Evolutionary conservation across 2,888 invertebrate species (phyloP), one percentile per base, ranked within the genome.

Genomic region (Julus scandinavius): DNA sequence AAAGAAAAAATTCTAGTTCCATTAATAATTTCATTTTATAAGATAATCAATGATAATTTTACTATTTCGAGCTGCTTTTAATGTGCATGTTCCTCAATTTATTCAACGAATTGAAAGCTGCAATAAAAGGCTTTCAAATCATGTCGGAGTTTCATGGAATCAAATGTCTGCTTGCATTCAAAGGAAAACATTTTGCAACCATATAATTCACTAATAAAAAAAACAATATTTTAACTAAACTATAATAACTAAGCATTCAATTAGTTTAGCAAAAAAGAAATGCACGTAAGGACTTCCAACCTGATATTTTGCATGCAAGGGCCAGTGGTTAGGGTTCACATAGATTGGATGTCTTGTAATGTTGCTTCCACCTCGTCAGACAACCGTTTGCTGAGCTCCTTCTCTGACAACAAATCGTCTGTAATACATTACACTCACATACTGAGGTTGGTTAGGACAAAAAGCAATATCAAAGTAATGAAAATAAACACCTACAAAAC

Each of bases 321-420:
- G 49, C 88, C 88, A 89, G 89, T 72, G 87, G 41, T 89, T 86
- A 88, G 89, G 88, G 50, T 86, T 95, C 97, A 98, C 97, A 98
- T 98, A 94, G 98, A 97, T 95, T 98, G 98, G 94, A 99, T 97
- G 95, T 99, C 99, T 95, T 97, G 97, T 95, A 99, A 96, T 93
- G 98, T 98, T 93, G 97, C 96, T 94, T 99, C 99, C 97, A 99
- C 98, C 94, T 99, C 99, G 93, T 97, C 97, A 94, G 97, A 96
- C 93, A 99, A 96, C 93, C 96, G 94, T 95, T 97, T 97, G 95
- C 97, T 97, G 95, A 97, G 97, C 94, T 96, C 96, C 94, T 96
- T 97, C 94, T 97, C 97, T 93, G 95, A 94, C 93, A 97, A 95
- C 93, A 98, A 96, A 94, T 98, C 98, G 95, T 98, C 99, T 99